Base-by-base conservation (phyloP, 1,140 invertebrate genomes). In the Teleopsis dalmanni region DNA sequence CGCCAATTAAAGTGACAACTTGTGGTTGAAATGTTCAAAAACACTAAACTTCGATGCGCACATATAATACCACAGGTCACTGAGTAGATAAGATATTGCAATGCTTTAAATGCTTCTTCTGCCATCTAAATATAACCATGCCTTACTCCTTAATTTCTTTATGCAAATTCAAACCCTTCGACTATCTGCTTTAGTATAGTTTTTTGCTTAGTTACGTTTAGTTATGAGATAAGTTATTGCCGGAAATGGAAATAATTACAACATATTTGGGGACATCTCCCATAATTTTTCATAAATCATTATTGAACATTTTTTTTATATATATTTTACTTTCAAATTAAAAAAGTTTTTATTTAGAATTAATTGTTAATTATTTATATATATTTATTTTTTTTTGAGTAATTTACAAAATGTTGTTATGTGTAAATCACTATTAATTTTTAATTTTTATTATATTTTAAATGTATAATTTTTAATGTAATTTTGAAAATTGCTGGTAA, bases 241-340 rank as follows among this genome's bases (percentile, higher is more conserved):
- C 13, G 52, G 61, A 60, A 65, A 63, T 68, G 65, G 65, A 68
- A 68, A 68, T 68, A 68, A 63, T 68, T 68, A 68, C 65, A 68
- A 65, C 62, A 68, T 58, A 58, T 59, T 61, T 68, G 65, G 65
- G 65, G 53, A 61, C 65, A 63, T 68, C 65, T 68, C 65, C 53
- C 41, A 67, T 50, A 68, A 63, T 65, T 68, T 67, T 68, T 67
- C 58, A 62, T 57, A 48, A 36, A 6, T n/a, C 21, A 22, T 45
- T 47, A n/a, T 26, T 22, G 22, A 21, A 18, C 37, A 35, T 37
- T 46, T 31, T 46, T 46, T 35, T 51, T 51, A 11, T 26, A 18
- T 46, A 26, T 16, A 42, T 18, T 42, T 21, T 42, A 26, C 36
- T 48, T 40, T 26, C 31, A 16, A 44, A 26, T 19, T 43, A 31